phyloP scores from a whole-genome alignment of 2,888 invertebrate species.

The Agrypnus murinus region DNA sequence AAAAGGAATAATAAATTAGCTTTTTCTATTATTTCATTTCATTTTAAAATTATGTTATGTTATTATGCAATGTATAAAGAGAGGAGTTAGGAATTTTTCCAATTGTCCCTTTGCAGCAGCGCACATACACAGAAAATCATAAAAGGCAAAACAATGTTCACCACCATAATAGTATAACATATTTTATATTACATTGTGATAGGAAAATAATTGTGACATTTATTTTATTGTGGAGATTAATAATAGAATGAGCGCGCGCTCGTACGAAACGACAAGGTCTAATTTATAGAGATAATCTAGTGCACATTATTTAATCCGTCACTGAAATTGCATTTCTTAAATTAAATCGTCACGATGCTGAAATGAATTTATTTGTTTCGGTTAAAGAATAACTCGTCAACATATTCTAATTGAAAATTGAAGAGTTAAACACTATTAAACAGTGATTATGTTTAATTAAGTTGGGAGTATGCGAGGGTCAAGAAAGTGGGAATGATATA shows the following conservation, averaged over 20 bases:
- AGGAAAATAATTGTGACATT: conserved; percentile 52
- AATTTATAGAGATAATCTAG: conserved; percentile 43
- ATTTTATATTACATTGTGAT: conserved; percentile 51
- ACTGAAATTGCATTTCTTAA: neutral
- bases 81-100: too few species aligned
- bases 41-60: too few species aligned
- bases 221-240: conserved; percentile 51
- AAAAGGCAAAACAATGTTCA: conserved; percentile 9
- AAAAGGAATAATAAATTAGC: too few species aligned
- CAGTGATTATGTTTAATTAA: neutral
- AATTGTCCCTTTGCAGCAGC: too few species aligned
- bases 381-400: conserved; percentile 1
- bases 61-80: too few species aligned
- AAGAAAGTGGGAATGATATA: conserved; percentile 32
- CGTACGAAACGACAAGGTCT: conserved; percentile 38
- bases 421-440: neutral
- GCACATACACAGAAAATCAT: too few species aligned
- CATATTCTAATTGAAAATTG: too few species aligned
- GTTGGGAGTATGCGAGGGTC: neutral
- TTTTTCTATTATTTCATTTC: too few species aligned
- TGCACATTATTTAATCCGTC: conserved; percentile 39
- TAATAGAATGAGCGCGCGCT: conserved; percentile 32
- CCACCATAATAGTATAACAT: conserved; percentile 37
- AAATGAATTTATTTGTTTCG: too few species aligned
- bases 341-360: neutral